Percentiles rank a stretch among this genome's conserved stretches.
Conservation (phyloP, 2,797 vertebrate species). For the Valencia hispanica region DNA sequence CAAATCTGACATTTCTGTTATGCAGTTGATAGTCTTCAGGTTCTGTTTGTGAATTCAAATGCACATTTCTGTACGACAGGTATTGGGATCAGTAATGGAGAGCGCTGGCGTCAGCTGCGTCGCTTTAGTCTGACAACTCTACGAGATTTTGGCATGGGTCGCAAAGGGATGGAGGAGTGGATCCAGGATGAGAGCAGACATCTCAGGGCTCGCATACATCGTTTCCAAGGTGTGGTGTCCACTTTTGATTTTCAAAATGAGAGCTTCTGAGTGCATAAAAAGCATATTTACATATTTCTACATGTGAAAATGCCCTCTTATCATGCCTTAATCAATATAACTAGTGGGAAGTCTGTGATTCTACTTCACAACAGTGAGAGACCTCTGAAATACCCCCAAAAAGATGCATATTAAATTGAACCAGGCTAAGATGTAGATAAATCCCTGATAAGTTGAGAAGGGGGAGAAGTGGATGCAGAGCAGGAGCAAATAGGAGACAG, state of each 20-base stretch:
- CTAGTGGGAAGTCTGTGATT: no score
- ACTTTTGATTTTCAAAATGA: neutral
- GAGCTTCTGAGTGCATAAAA: no score
- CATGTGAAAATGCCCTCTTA: neutral
- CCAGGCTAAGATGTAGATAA: neutral
- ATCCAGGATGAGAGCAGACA: conserved; percentile 75
- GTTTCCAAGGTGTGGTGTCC: conserved; percentile 47
- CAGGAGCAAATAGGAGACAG: no score
- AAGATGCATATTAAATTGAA: neutral
- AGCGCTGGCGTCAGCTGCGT: conserved; percentile 72
- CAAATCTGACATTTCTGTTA: neutral
- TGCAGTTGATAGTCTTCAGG: neutral
- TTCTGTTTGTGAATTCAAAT: neutral
- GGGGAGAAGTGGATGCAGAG: no score
- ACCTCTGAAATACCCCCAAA: neutral
- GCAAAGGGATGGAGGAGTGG: conserved; percentile 78
- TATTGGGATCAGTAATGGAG: conserved; percentile 54
- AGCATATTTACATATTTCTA: neutral
- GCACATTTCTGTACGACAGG: neutral
- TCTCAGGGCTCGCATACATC: conserved; percentile 41
- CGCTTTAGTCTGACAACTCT: conserved; percentile 74
- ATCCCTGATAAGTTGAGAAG: no score
- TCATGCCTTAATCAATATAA: neutral
- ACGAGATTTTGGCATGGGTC: conserved; percentile 80
- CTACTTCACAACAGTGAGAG: neutral